Conservation (phyloP, 1,140 invertebrate species). For the Panulirus ornatus region DNA sequence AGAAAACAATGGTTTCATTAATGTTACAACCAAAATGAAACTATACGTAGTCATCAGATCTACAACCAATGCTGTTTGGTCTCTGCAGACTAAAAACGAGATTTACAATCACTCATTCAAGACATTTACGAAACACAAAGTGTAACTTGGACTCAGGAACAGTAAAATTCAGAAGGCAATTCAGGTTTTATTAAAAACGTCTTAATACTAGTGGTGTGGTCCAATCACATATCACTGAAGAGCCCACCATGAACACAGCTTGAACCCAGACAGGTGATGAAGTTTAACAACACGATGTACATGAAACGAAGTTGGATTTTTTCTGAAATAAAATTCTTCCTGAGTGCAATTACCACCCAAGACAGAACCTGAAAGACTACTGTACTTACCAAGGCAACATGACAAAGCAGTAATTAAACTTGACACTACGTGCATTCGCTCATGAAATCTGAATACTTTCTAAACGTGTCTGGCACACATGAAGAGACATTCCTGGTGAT, state of each 20-base stretch:
- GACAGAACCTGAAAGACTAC: neutral
- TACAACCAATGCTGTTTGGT: too few relatives aligned
- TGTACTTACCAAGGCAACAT: neutral
- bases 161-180: neutral
- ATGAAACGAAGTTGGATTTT: neutral
- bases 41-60: too few relatives aligned
- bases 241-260: conserved; percentile 11
- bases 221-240: conserved; percentile 16
- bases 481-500: neutral
- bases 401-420: neutral
- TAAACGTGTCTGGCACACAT: neutral
- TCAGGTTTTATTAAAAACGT: conserved; percentile 3
- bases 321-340: neutral
- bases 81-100: too few relatives aligned
- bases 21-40: too few relatives aligned
- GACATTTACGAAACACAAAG: too few relatives aligned
- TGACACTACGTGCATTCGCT: neutral
- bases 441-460: neutral
- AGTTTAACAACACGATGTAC: neutral
- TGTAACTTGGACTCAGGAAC: too few relatives aligned
- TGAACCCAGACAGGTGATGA: neutral
- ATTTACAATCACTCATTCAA: too few relatives aligned
- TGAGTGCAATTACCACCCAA: neutral
- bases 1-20: too few relatives aligned
- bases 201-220: conserved; percentile 11